Evolutionary conservation across 92 coral and sea anemone species (phyloP).

Genomic region (Pocillopora grandis): DNA sequence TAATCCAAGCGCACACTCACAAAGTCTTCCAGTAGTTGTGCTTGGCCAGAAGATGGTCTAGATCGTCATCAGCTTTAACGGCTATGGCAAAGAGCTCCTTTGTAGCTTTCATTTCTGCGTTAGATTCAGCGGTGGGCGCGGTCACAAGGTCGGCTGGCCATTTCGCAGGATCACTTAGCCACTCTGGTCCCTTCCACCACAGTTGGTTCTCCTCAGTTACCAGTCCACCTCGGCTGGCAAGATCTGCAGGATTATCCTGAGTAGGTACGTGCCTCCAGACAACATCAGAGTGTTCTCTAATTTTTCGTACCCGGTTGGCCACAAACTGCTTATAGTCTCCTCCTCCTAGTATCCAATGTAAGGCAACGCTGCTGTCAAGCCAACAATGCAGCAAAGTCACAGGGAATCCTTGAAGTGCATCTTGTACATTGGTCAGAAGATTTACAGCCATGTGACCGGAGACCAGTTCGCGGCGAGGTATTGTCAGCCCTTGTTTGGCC

Average conservation of each 20-base stretch:
- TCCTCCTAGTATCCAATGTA: slow-evolving; percentile 62
- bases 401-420: no score
- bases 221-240: slow-evolving; percentile 63
- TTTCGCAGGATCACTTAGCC: slow-evolving; percentile 57
- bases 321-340: slow-evolving; percentile 77
- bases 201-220: slow-evolving; percentile 42
- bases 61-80: slow-evolving; percentile 45
- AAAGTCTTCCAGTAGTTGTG: slow-evolving; percentile 30
- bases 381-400: slow-evolving; percentile 50
- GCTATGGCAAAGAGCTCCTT: slow-evolving; percentile 68
- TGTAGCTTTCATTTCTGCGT: slow-evolving; percentile 60
- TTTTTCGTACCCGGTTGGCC: slow-evolving; percentile 61
- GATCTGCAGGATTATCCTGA: slow-evolving; percentile 66
- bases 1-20: slow-evolving; percentile 43
- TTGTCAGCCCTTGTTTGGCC: no score
- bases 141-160: slow-evolving; percentile 69
- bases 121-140: slow-evolving; percentile 51
- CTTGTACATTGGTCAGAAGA: no score
- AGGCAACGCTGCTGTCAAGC: slow-evolving; percentile 73
- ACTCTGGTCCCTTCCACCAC: slow-evolving; percentile 76
- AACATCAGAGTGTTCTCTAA: slow-evolving; percentile 59
- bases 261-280: slow-evolving; percentile 67
- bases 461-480: no score
- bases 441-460: no score
- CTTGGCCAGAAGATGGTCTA: slow-evolving; percentile 45